Conservation (phyloP, 2,888 invertebrate species). For the Thumatha senex region DNA sequence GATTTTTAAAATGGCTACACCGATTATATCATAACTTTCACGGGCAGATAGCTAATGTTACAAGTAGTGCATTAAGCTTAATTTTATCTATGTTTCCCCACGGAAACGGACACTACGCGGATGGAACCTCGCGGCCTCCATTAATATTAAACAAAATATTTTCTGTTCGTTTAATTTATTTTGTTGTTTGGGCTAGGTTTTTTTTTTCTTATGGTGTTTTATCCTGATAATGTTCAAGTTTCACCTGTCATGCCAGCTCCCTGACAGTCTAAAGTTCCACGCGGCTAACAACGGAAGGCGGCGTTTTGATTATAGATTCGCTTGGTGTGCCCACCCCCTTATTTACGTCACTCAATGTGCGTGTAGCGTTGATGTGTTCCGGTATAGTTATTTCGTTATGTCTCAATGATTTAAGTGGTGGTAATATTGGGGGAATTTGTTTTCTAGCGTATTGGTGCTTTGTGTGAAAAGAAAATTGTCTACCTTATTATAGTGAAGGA, state of each 20-base stretch:
- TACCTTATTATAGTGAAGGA: neutral
- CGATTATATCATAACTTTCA: too few species aligned
- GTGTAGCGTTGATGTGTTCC: constrained; percentile 31
- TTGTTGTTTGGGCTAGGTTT: too few species aligned
- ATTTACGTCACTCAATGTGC: constrained; percentile 30
- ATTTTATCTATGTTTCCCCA: too few species aligned
- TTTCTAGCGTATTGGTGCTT: neutral
- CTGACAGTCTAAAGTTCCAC: constrained; percentile 26
- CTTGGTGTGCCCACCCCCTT: constrained; percentile 36
- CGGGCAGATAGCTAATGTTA: too few species aligned
- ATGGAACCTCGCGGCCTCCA: too few species aligned
- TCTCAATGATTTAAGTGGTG: constrained; percentile 21
- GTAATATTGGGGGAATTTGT: constrained; percentile 13
- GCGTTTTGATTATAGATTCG: constrained; percentile 41
- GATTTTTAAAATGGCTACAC: too few species aligned
- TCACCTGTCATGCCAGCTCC: neutral
- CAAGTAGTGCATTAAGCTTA: too few species aligned
- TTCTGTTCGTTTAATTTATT: too few species aligned
- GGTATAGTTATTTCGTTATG: constrained; percentile 20
- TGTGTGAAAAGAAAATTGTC: constrained; percentile 2
- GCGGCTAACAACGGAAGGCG: constrained; percentile 33
- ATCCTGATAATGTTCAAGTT: too few species aligned
- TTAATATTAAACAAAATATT: too few species aligned
- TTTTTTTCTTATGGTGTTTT: too few species aligned
- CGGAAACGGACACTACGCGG: too few species aligned